Evolutionary conservation across 2,888 invertebrate species (phyloP).

Genomic region (Drosophila histrio): DNA sequence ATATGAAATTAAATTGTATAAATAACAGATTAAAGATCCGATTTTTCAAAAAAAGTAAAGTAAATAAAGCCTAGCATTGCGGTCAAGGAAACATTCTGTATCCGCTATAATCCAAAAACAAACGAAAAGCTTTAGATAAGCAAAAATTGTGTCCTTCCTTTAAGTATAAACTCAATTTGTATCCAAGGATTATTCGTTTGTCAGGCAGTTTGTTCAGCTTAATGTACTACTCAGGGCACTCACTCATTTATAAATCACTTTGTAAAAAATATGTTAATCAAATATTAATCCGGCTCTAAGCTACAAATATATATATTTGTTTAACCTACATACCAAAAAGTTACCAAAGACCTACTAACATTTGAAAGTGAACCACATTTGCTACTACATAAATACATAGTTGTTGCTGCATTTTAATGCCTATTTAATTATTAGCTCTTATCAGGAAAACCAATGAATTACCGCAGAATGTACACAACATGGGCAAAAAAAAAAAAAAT

Average conservation of each 20-base stretch:
- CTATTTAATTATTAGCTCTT: conserved; percentile 18
- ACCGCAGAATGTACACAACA: conserved; percentile 15
- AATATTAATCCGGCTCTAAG: neutral
- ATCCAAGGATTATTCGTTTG: neutral
- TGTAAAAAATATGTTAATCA: neutral
- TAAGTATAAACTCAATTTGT: neutral
- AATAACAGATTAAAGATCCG: neutral
- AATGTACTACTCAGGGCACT: neutral
- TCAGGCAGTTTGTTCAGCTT: too few species aligned
- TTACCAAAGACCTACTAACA: neutral
- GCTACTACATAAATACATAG: neutral
- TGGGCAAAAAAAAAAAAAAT: neutral
- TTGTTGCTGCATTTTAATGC: neutral
- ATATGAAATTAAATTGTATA: neutral
- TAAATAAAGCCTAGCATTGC: too few species aligned
- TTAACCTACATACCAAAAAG: conserved; percentile 1
- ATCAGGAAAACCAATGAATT: conserved; percentile 6
- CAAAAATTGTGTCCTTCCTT: neutral
- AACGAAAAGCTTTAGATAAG: neutral
- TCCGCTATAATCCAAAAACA: neutral
- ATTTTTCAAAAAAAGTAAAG: neutral
- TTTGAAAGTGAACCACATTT: neutral
- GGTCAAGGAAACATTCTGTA: neutral
- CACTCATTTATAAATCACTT: neutral
- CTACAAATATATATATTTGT: conserved; percentile 1